A percentile compares a stretch with the other conserved stretches of the same genome.
Conservation (phyloP, 2,797 vertebrate species). For the Parauchenoglanis punctatus region DNA sequence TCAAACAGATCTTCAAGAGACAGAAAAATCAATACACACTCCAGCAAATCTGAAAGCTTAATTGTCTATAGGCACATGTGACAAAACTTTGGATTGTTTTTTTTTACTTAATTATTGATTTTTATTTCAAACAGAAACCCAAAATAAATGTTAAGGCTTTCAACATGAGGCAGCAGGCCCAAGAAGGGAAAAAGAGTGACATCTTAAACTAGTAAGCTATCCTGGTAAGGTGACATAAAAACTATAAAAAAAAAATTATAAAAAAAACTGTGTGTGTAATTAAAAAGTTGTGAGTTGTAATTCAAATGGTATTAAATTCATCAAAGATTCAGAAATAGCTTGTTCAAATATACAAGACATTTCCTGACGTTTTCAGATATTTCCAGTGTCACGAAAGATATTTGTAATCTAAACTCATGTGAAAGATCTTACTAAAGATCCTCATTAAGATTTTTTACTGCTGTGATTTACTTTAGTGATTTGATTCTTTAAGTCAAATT, state of each 20-base stretch:
- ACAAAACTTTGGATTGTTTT: not conserved
- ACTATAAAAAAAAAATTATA: not conserved
- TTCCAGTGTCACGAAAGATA: not conserved
- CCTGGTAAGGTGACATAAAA: not conserved
- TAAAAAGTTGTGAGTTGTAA: no score
- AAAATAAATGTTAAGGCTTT: not conserved
- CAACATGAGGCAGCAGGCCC: not conserved
- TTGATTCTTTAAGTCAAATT: not conserved
- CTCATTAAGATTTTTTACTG: not conserved
- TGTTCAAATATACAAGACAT: not conserved
- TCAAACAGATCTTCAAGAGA: not conserved
- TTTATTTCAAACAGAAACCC: not conserved
- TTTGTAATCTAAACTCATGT: not conserved
- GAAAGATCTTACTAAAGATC: not conserved
- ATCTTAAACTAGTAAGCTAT: not conserved
- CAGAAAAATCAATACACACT: constrained; percentile 22
- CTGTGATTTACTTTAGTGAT: not conserved
- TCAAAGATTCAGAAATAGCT: not conserved
- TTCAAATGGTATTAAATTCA: not conserved
- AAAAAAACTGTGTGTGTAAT: not conserved
- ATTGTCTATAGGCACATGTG: not conserved
- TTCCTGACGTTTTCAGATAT: not conserved
- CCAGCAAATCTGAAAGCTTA: constrained; percentile 3
- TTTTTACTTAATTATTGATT: not conserved
- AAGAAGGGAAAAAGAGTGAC: not conserved